Evolutionary conservation across 2,113 vertebrate species (phyloP).

Genomic region (Prochilodus magdalenae): DNA sequence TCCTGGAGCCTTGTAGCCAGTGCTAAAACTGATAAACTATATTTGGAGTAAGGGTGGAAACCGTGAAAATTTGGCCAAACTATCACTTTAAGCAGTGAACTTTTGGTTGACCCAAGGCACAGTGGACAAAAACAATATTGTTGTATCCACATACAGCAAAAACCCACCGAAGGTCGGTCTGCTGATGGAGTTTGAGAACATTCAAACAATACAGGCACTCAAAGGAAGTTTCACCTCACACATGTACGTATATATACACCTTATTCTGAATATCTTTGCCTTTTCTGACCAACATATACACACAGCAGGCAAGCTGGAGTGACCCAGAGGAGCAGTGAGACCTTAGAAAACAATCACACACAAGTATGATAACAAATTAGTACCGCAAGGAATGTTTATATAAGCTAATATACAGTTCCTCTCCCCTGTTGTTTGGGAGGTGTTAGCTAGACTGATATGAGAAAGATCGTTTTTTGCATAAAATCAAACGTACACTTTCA

Average conservation of each 20-base stretch:
- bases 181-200: constrained; percentile 4
- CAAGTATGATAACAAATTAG: background rate
- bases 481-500: background rate
- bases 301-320: background rate
- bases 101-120: background rate
- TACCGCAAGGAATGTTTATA: constrained; percentile 15
- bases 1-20: too few relatives aligned
- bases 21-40: background rate
- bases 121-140: background rate
- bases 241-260: constrained; percentile 32
- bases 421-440: too few relatives aligned
- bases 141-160: background rate
- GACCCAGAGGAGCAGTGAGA: background rate
- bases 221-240: background rate
- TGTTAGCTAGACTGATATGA: too few relatives aligned
- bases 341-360: background rate
- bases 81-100: background rate
- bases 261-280: constrained; percentile 24
- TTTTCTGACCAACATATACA: constrained; percentile 45
- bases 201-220: background rate
- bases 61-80: background rate
- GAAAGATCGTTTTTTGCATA: background rate
- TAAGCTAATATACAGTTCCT: too few relatives aligned
- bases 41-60: background rate
- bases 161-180: background rate